Evolutionary conservation across 1,140 invertebrate species (phyloP).

Genomic region (Meloidogyne exigua): DNA sequence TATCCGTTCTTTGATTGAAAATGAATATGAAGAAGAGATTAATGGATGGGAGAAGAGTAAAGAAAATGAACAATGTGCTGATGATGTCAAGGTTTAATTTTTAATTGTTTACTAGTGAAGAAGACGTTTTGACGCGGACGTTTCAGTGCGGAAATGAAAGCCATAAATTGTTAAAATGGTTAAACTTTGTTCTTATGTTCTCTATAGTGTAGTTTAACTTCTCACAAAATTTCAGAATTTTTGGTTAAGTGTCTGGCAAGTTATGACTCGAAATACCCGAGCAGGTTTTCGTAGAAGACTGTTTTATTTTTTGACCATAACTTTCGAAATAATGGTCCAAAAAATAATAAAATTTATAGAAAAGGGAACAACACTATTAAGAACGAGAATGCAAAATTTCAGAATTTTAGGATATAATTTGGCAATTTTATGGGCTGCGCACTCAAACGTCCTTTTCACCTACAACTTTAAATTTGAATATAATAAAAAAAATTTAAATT

Average conservation of each 20-base stretch:
- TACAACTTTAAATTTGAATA: too few species aligned
- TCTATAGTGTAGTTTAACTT: background rate
- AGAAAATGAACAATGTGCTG: background rate
- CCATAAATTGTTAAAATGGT: background rate
- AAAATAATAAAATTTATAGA: too few species aligned
- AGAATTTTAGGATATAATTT: background rate
- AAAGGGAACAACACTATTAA: background rate
- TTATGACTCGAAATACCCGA: background rate
- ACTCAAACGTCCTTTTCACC: too few species aligned
- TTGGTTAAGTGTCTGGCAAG: background rate
- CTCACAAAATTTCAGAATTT: background rate
- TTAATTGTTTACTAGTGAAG: background rate
- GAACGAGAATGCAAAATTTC: background rate
- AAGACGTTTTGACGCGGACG: background rate
- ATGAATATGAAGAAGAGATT: slow-evolving; percentile 8
- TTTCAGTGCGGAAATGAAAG: background rate
- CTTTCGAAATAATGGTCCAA: background rate
- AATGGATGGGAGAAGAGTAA: background rate
- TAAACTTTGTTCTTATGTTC: background rate
- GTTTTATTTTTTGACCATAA: background rate
- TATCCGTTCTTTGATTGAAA: slow-evolving; percentile 6
- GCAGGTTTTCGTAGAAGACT: too few species aligned
- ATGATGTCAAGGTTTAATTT: background rate
- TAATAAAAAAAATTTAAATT: too few species aligned
- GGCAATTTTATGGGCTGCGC: too few species aligned